Evolutionary conservation across 2,888 invertebrate genomes (phyloP).

Genomic region (Caenorhabditis sp.): DNA sequence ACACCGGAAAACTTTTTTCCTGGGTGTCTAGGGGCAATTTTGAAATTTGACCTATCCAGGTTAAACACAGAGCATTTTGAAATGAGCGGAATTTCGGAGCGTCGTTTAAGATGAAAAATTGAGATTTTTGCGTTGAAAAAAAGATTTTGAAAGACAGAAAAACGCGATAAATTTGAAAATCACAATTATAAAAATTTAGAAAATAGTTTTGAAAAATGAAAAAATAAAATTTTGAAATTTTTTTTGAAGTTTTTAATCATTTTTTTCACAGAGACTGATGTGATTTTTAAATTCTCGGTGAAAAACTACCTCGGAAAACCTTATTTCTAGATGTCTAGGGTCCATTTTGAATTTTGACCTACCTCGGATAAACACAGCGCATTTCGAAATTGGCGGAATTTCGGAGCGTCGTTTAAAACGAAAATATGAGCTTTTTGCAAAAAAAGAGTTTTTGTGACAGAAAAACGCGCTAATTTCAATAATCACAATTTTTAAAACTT

Average conservation of each 20-base stretch:
- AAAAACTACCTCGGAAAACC: neutral
- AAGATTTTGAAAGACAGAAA: neutral
- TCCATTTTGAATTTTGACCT: neutral
- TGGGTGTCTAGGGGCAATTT: too few species aligned
- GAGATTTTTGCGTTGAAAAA: neutral
- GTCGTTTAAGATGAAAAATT: neutral
- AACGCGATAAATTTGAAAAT: neutral
- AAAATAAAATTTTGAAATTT: conserved; percentile 4
- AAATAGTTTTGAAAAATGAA: neutral
- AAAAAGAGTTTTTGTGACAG: neutral
- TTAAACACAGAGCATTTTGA: too few species aligned
- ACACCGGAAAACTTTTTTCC: too few species aligned
- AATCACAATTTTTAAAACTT: too few species aligned
- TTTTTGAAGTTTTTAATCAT: too few species aligned
- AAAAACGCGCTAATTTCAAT: neutral
- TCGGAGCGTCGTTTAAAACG: neutral
- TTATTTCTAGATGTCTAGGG: too few species aligned
- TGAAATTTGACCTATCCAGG: too few species aligned
- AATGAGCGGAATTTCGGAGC: neutral
- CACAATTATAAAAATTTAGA: neutral
- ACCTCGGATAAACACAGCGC: too few species aligned
- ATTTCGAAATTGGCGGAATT: too few species aligned
- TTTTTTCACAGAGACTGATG: too few species aligned
- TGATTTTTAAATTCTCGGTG: neutral
- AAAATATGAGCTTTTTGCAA: too few species aligned